Percentiles rank a stretch among this genome's conserved stretches.
Evolutionary conservation across 2,113 vertebrate species (phyloP).

Genomic region (Manacus vitellinus): DNA sequence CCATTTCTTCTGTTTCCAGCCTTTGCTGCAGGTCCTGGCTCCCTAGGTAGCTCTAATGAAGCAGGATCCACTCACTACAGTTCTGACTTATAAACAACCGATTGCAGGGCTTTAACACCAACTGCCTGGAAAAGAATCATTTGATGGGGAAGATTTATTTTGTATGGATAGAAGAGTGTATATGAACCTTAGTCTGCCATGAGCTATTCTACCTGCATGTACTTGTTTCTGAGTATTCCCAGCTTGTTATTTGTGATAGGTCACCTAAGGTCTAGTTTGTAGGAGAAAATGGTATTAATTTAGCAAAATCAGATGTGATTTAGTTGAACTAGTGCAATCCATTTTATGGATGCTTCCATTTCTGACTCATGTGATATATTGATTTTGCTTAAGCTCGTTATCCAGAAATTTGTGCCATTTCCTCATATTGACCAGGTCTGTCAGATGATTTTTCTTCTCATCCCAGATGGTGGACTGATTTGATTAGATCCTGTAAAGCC

Average conservation of each 20-base stretch:
- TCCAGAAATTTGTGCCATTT: slow-evolving; percentile 7
- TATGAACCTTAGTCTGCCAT: not conserved
- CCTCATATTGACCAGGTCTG: not conserved
- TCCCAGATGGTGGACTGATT: slow-evolving; percentile 38
- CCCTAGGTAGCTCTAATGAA: not conserved
- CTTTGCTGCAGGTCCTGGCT: not conserved
- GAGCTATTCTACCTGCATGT: not conserved
- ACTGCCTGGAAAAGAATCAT: not conserved
- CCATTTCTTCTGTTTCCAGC: not conserved
- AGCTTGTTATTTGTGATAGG: not conserved
- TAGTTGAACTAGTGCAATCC: not conserved
- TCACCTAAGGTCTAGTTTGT: not conserved
- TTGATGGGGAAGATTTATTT: not conserved
- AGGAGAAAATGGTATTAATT: not conserved
- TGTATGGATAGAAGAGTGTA: not conserved
- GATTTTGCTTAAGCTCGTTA: not conserved
- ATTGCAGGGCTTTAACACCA: not conserved
- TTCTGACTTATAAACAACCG: not conserved
- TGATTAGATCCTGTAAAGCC: slow-evolving; percentile 24
- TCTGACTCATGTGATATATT: not conserved
- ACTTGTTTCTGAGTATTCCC: not conserved
- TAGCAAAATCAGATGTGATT: not conserved
- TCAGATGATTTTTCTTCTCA: not conserved
- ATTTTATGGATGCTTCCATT: not conserved
- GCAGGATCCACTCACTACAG: not conserved